These are phyloP conservation scores for Cataglyphis albicans DNA, from an alignment of 2,888 invertebrate species.

Conservation along the genomic window DNA sequence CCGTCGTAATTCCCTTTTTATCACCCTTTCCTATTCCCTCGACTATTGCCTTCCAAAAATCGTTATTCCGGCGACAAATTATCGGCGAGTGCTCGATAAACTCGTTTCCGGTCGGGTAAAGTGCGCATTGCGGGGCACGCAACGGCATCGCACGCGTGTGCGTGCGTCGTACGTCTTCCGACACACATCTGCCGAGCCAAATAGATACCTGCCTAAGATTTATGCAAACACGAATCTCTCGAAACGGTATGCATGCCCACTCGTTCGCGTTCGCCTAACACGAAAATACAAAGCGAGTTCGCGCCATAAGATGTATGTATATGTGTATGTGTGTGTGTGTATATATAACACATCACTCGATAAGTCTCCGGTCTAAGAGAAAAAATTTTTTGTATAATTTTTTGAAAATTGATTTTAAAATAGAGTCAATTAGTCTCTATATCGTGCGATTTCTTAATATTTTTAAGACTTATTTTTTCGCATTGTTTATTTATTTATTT, in stretches of 20 bases:
- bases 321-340: too few relatives aligned
- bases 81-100: constrained; percentile 36
- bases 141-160: background rate
- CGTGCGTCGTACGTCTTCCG: constrained; percentile 42
- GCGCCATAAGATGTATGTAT: constrained; percentile 1
- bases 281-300: constrained; percentile 45
- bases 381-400: too few relatives aligned
- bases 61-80: constrained; percentile 34
- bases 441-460: too few relatives aligned
- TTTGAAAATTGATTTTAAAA: too few relatives aligned
- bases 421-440: too few relatives aligned
- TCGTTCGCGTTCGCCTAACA: constrained; percentile 5
- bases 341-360: too few relatives aligned
- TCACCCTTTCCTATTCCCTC: background rate
- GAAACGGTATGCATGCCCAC: constrained; percentile 1
- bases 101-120: constrained; percentile 31
- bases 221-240: constrained; percentile 55
- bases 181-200: constrained; percentile 46
- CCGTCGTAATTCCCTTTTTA: background rate
- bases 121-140: constrained; percentile 51
- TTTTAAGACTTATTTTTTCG: too few relatives aligned
- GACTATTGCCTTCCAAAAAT: background rate
- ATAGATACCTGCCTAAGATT: constrained; percentile 55
- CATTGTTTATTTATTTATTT: too few relatives aligned
- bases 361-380: too few relatives aligned